These are phyloP conservation scores for Gibbula magus DNA, from an alignment of 2,888 invertebrate species.

Conservation along the genomic window DNA sequence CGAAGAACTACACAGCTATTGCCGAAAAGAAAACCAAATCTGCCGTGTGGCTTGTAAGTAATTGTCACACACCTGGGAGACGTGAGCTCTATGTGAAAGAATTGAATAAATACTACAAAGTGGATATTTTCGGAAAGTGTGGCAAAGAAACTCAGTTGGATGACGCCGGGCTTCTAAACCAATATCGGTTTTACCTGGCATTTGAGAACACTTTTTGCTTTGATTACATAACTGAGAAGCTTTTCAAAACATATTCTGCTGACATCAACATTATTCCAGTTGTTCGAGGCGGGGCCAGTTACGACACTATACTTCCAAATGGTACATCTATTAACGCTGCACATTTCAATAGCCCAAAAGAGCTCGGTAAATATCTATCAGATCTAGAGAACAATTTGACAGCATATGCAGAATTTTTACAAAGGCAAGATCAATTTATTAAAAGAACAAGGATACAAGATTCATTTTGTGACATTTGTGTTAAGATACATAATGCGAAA, in stretches of 20 bases:
- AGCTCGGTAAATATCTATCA: constrained; percentile 36
- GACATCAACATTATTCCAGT: constrained; percentile 28
- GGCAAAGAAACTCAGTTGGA: neutral
- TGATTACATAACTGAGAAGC: constrained; percentile 41
- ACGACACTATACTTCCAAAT: constrained; percentile 25
- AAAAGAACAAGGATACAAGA: too few species aligned
- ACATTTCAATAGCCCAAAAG: constrained; percentile 32
- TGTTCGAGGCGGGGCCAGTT: constrained; percentile 35
- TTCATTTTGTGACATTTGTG: too few species aligned
- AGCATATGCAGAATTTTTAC: neutral
- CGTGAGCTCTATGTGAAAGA: constrained; percentile 19
- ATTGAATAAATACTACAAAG: constrained; percentile 6
- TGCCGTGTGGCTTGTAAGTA: constrained; percentile 34
- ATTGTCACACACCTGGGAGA: constrained; percentile 17
- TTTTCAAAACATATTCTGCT: constrained; percentile 31
- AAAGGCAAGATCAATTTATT: neutral
- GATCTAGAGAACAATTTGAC: constrained; percentile 15
- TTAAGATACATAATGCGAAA: too few species aligned
- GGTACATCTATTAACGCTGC: constrained; percentile 33
- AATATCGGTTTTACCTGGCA: constrained; percentile 38
- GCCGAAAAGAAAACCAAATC: constrained; percentile 7
- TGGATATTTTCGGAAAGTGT: constrained; percentile 29
- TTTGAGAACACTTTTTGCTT: constrained; percentile 37
- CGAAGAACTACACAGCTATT: constrained; percentile 7
- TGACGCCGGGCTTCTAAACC: neutral